Evolutionary conservation across 2,888 invertebrate species (phyloP).

Genomic region (Chymomyza caudatula): DNA sequence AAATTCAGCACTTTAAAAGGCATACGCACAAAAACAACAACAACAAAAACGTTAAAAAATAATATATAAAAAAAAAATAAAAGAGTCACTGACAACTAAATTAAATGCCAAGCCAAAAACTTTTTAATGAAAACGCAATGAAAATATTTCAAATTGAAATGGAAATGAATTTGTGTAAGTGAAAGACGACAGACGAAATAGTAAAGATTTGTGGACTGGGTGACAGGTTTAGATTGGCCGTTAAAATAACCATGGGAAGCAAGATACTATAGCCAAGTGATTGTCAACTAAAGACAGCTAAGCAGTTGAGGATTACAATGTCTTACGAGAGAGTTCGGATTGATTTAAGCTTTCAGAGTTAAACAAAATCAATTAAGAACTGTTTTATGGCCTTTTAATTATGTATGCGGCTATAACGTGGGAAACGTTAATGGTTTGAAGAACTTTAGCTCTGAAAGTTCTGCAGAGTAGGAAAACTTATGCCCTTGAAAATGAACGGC

Average conservation of each 20-base stretch:
- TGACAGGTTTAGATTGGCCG: neutral
- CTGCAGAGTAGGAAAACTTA: too few relatives aligned
- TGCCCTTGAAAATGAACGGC: neutral
- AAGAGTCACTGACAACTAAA: neutral
- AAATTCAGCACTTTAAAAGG: slow-evolving; percentile 71
- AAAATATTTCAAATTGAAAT: slow-evolving; percentile 63
- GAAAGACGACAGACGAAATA: slow-evolving; percentile 18
- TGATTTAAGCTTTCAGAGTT: neutral
- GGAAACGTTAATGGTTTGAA: neutral
- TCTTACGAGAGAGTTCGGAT: neutral
- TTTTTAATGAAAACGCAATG: slow-evolving; percentile 46
- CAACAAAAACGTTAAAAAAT: slow-evolving; percentile 36
- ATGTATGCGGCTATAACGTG: neutral
- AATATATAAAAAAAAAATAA: neutral
- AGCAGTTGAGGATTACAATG: neutral
- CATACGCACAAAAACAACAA: slow-evolving; percentile 45
- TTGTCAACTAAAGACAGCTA: neutral
- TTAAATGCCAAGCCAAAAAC: slow-evolving; percentile 1
- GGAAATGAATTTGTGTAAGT: slow-evolving; percentile 22
- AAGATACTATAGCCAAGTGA: neutral
- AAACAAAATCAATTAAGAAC: neutral
- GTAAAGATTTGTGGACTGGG: neutral
- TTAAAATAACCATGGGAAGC: neutral
- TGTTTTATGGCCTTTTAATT: neutral
- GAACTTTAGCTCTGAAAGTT: neutral